Conservation (phyloP, 2,888 invertebrate species). For the Agrochola circellaris region DNA sequence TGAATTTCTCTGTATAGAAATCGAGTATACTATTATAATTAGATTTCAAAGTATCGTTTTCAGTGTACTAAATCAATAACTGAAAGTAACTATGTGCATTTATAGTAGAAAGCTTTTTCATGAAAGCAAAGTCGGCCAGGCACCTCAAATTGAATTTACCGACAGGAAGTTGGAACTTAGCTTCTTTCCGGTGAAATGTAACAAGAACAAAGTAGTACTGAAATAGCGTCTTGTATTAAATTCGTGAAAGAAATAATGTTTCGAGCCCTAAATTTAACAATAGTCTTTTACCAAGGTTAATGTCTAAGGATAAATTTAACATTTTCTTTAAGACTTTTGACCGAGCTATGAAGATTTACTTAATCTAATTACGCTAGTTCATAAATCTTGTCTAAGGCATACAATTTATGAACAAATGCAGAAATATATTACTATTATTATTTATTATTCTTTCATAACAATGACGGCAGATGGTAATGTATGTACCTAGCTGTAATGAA, state of each 20-base stretch:
- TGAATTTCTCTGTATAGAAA: not conserved
- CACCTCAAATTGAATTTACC: slow-evolving; percentile 26
- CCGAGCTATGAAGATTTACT: not conserved
- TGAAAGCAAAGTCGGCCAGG: slow-evolving; percentile 5
- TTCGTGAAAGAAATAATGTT: slow-evolving; percentile 1
- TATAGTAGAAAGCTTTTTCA: slow-evolving; percentile 12
- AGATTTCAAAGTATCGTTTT: slow-evolving; percentile 1
- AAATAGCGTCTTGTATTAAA: not conserved
- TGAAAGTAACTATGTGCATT: slow-evolving; percentile 7
- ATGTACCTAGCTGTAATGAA: slow-evolving; percentile 41
- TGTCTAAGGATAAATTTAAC: not conserved
- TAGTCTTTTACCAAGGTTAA: not conserved
- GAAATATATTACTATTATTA: slow-evolving; percentile 8
- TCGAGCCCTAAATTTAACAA: not conserved
- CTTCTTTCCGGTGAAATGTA: slow-evolving; percentile 5
- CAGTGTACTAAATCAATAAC: slow-evolving; percentile 14
- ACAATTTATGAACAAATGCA: not conserved
- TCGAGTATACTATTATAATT: not conserved
- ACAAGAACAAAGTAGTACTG: not conserved
- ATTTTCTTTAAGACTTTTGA: slow-evolving; percentile 15
- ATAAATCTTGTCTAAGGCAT: not conserved
- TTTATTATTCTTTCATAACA: slow-evolving; percentile 29
- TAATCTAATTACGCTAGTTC: not conserved
- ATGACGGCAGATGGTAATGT: slow-evolving; percentile 21
- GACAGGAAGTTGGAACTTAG: slow-evolving; percentile 3